phyloP scores from a whole-genome alignment of 1,140 invertebrate species.

The Dendrolimus kikuchii region DNA sequence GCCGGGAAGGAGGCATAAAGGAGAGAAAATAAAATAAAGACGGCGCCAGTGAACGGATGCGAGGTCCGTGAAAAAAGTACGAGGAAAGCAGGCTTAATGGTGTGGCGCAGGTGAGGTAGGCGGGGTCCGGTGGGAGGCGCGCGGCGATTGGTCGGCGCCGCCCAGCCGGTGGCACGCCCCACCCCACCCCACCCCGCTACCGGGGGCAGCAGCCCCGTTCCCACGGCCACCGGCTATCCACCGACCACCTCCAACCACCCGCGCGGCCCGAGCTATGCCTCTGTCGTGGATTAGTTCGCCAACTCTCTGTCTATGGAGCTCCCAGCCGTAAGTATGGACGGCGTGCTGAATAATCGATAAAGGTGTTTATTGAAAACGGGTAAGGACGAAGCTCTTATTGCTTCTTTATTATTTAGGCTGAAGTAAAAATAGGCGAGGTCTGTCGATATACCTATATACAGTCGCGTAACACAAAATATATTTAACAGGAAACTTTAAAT shows the following conservation, averaged over 20 bases:
- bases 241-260: constrained; percentile 57
- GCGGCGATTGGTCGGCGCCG: constrained; percentile 61
- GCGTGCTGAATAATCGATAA: constrained; percentile 70
- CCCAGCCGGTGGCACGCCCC: constrained; percentile 58
- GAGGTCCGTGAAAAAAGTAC: constrained; percentile 66
- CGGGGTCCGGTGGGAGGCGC: constrained; percentile 50
- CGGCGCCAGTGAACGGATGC: constrained; percentile 60
- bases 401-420: constrained; percentile 65
- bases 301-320: constrained; percentile 69
- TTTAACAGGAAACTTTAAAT: not conserved
- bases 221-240: constrained; percentile 57
- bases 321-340: constrained; percentile 67
- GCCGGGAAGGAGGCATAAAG: constrained; percentile 63
- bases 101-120: constrained; percentile 65
- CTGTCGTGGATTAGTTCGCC: constrained; percentile 70
- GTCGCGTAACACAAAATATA: too few relatives aligned
- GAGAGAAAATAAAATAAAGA: constrained; percentile 70
- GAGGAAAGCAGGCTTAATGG: constrained; percentile 61
- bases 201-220: constrained; percentile 18
- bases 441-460: not conserved
- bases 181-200: constrained; percentile 16
- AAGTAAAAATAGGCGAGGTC: constrained; percentile 19
- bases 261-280: constrained; percentile 56
- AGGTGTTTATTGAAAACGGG: constrained; percentile 72
- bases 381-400: constrained; percentile 65